Base-by-base conservation (phyloP, 2,797 vertebrate genomes). In the Pseudocheirus occidentalis region DNA sequence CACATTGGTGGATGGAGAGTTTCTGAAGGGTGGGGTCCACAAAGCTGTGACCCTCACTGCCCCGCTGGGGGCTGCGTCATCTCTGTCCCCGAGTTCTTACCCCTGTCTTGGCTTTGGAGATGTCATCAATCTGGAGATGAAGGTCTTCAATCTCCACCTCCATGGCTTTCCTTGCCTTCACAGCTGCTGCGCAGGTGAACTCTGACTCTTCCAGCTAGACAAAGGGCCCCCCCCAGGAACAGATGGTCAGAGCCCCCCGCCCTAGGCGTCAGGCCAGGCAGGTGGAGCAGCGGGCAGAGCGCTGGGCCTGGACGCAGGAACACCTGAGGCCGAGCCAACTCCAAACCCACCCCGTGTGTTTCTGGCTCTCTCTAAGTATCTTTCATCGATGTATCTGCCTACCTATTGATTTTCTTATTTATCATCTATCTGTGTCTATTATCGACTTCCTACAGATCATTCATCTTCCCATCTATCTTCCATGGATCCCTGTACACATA, bases 111-210 rank as follows among this genome's bases (percentile, higher is more conserved):
- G 99, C 98, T 98, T 99, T 99, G 97, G 99, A 98, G 53, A 99
- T 99, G 97, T 99, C 99, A 0, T 99, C 99, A 12, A 99, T 99
- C 98, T 99, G 99, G 96, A 99, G 98, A 91, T 99, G 99, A 90
- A 99, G 98, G 98, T 99, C 99, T 97, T 99, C 99, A 0, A 99
- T 99, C 98, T 99, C 99, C 97, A 99, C 99, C 98, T 99, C 99
- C 99, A 99, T 99, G 14, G 99, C 99, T 97, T 99, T 99, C 2
- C 99, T 99, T 4, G 99, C 99, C 97, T 99, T 99, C 40, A 99
- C 99, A 0, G 99, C 99, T 0, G 99, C 99, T 0, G 99, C 99
- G 0, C 99, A 99, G 27, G 99, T 99, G 98, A 99, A 99, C 98
- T 99, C 99, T 0, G 99, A 99, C 98, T 99, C 99, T 97, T 99